These are phyloP conservation scores for Stenodema calcarata DNA, from an alignment of 2,888 invertebrate species.

Conservation along the genomic window DNA sequence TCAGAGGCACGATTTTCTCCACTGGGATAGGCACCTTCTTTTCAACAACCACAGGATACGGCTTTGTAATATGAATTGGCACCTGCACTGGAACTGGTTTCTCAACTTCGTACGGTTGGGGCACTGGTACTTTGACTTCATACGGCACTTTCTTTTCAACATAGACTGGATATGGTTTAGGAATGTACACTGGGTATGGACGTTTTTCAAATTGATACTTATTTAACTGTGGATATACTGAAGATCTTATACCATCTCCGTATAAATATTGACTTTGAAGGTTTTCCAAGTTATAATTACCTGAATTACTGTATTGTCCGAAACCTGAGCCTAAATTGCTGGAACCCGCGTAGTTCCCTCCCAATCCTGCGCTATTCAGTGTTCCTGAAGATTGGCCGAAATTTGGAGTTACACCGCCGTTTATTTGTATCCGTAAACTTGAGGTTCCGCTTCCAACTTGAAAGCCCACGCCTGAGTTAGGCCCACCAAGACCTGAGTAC, in stretches of 20 bases:
- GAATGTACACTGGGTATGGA: slow-evolving; percentile 59
- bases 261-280: neutral
- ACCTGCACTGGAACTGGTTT: slow-evolving; percentile 57
- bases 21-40: slow-evolving; percentile 72
- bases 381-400: neutral
- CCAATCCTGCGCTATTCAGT: neutral
- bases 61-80: slow-evolving; percentile 68
- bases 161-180: slow-evolving; percentile 77
- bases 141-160: slow-evolving; percentile 72
- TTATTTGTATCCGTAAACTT: neutral
- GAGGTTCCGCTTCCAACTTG: neutral
- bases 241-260: neutral
- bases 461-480: neutral
- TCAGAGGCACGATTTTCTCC: slow-evolving; percentile 52
- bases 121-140: slow-evolving; percentile 53
- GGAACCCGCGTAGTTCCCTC: neutral
- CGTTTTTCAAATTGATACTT: neutral
- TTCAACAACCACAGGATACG: slow-evolving; percentile 77
- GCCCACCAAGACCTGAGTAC: too few relatives aligned
- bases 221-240: neutral
- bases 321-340: neutral
- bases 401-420: neutral
- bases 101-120: slow-evolving; percentile 64
- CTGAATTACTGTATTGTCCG: neutral
- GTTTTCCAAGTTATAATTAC: neutral